Evolutionary conservation across 2,113 vertebrate species (phyloP), one percentile per base, ranked within the genome.

Genomic region (Clarias magur): DNA sequence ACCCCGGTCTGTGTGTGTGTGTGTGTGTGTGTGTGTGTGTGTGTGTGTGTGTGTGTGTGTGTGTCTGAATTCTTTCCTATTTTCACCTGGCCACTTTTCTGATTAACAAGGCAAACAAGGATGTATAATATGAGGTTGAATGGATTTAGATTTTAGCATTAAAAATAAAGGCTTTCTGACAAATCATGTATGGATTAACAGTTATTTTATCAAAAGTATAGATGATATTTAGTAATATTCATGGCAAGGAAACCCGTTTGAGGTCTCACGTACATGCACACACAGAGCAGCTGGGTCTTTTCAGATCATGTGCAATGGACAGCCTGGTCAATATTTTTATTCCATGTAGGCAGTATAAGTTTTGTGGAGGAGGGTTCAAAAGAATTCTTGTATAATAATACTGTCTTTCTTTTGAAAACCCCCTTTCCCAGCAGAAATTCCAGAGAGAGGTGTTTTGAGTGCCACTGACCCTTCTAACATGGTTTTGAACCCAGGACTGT

Each of bases 201-300:
- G 67, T 82, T 21, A 82, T 75, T 86, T 54, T 10, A 82, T 67
- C 25, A 79, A 12, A 30, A 60, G 27, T 75, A n/a, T 9, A 73
- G 70, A 13, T 2, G 1, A 78, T 63, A 62, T 82, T 86, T 53
- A 34, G 27, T 57, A 57, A 80, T 72, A 59, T 93, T 92, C 92
- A 91, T 89, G 91, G 90, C 82, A 80, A 91, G 89, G 88, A 90
- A 91, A 90, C 27, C 87, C 30, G 10, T 54, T 67, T 0, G 21
- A 3, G 63, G 19, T 38, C 63, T 68, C 63, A 88, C 56, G 53
- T 38, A 75, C 80, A 87, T 38, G 53, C 23, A 59, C 54, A 82
- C 23, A 75, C 54, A 85, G n/a, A 68, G 67, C 76, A 88, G 87
- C 83, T 85, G 87, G 16, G 57, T 75, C 60, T 65, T 57, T 60